Evolutionary conservation across 64 coral and sea anemone genomes (phyloP).

Genomic region (Porites lutea): DNA sequence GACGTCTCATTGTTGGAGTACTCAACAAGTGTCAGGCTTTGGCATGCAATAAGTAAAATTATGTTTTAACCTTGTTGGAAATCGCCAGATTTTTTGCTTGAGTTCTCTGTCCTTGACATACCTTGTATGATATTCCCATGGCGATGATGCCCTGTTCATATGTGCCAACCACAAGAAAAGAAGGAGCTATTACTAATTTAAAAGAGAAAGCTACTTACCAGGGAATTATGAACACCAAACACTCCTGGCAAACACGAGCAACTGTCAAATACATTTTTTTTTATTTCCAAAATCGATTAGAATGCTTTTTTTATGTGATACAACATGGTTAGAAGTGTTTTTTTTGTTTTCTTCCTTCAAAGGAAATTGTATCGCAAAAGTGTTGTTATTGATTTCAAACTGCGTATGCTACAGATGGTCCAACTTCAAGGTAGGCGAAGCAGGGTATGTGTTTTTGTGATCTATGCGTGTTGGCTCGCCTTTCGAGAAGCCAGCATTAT

Average conservation of each 20-base stretch:
- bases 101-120: constrained; percentile 41
- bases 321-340: no score
- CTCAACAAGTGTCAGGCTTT: neutral
- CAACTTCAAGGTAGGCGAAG: no score
- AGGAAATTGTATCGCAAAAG: no score
- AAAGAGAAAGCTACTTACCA: constrained; percentile 1
- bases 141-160: constrained; percentile 40
- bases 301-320: no score
- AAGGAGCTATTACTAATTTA: constrained; percentile 23
- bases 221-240: neutral
- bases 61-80: constrained; percentile 60
- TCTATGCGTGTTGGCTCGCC: no score
- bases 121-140: constrained; percentile 44
- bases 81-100: constrained; percentile 60
- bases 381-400: no score
- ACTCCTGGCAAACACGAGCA: neutral
- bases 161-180: constrained; percentile 50
- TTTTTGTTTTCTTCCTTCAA: no score
- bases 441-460: no score
- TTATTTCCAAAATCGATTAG: no score
- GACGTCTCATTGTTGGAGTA: constrained; percentile 8
- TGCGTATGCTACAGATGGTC: no score
- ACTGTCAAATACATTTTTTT: neutral
- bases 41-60: constrained; percentile 43
- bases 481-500: no score